Evolutionary conservation across 2,113 vertebrate species (phyloP), one percentile per base, ranked within the genome.

Genomic region (Amazona vittata): DNA sequence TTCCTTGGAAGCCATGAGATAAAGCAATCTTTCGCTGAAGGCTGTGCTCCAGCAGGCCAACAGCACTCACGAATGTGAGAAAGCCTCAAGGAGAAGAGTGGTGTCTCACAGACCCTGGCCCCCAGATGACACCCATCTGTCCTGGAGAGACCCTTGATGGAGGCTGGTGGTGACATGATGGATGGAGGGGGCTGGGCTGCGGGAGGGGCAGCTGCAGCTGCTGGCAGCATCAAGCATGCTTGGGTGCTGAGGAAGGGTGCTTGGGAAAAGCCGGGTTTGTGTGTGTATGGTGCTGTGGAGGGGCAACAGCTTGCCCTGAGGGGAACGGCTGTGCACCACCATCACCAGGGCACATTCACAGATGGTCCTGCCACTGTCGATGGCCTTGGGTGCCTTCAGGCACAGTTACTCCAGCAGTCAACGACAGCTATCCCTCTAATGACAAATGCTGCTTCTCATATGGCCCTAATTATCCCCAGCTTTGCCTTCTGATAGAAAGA

Each of bases 241-340:
- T 3, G 60, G 67, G 33, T 6, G 1, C 21, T 0, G 1, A 29
- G 90, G 39, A 10, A 14, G 1, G 3, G 19, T 0, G 2, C 60
- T 35, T 0, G 0, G 21, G 43, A 50, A n/a, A 35, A 59, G 57
- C 3, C 0, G 31, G 53, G n/a, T 52, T 62, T 2, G 0, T 1
- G 12, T 50, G 63, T 26, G 50, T 6, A 26, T 10, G 50, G 52
- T 17, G 28, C 28, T 31, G 33, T 6, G 4, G 63, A 11, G 89
- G 78, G 37, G 50, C 75, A 59, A 86, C 73, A 75, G 84, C 80
- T 62, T n/a, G 62, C 82, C 93, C 90, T 5, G 7, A 37, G 84
- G 70, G 81, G 22, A 29, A 43, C 18, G 65, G 81, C 86, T 93
- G 81, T 17, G 89, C 74, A 50, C 52, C 86, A 55, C 83, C 39